Conservation (phyloP, 1,140 invertebrate genomes). For the Papilio machaon region DNA sequence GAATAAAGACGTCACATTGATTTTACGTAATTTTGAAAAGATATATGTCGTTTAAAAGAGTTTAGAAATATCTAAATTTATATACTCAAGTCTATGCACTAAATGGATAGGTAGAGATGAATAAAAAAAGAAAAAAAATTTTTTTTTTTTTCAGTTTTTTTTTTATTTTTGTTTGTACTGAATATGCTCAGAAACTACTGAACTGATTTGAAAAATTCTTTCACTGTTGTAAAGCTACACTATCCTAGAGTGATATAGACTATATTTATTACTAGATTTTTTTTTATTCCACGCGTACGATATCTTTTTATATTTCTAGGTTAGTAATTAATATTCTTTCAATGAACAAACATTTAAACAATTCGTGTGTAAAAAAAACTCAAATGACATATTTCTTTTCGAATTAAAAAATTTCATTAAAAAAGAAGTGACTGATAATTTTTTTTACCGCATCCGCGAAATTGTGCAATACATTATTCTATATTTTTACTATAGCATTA, state of each 20-base stretch:
- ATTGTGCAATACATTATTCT: conserved; percentile 1
- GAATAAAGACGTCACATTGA: neutral
- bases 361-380: neutral
- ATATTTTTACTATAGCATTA: neutral
- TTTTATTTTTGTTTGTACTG: no score
- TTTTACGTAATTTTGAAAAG: neutral
- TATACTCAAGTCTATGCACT: neutral
- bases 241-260: no score
- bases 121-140: no score
- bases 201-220: no score
- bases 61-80: neutral
- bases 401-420: neutral
- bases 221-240: no score
- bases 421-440: neutral
- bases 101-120: neutral
- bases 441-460: neutral
- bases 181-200: no score
- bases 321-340: neutral
- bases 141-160: no score
- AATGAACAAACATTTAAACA: neutral
- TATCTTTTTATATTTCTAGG: no score
- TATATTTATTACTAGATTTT: no score
- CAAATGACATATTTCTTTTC: neutral
- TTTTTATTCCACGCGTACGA: no score
- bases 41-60: neutral